These are phyloP conservation scores for Muscicapa striata DNA, from an alignment of 2,797 vertebrate species.

Conservation along the genomic window DNA sequence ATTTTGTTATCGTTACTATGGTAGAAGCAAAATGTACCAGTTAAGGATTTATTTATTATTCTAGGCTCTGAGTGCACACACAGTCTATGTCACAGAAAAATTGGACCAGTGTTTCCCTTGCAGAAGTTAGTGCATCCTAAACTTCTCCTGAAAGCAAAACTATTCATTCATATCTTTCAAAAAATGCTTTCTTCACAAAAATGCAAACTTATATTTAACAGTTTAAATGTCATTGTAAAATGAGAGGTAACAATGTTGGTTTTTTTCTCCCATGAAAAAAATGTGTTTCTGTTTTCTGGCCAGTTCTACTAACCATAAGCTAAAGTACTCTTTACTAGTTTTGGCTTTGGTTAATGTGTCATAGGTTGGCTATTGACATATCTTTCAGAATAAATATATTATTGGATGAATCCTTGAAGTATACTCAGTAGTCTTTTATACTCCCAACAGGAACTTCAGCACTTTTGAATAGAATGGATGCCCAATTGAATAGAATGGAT, in stretches of 20 bases:
- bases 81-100: not conserved
- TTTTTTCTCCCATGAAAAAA: not conserved
- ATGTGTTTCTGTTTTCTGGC: not conserved
- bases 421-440: not conserved
- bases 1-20: not conserved
- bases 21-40: not conserved
- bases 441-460: not conserved
- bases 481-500: not conserved
- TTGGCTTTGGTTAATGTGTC: not conserved
- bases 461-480: not conserved
- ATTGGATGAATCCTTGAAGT: not conserved
- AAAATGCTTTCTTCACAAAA: not conserved
- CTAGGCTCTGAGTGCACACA: not conserved
- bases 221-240: not conserved
- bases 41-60: not conserved
- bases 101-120: not conserved
- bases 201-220: not conserved
- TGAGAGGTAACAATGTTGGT: fast-evolving
- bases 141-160: not conserved
- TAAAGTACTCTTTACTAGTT: not conserved
- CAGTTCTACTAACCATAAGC: not conserved
- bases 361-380: not conserved
- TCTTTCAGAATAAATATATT: not conserved
- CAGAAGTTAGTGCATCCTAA: not conserved
- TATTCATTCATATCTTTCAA: not conserved